phyloP scores from a whole-genome alignment of 1,140 invertebrate genomes.

The Drosophila ficusphila region DNA sequence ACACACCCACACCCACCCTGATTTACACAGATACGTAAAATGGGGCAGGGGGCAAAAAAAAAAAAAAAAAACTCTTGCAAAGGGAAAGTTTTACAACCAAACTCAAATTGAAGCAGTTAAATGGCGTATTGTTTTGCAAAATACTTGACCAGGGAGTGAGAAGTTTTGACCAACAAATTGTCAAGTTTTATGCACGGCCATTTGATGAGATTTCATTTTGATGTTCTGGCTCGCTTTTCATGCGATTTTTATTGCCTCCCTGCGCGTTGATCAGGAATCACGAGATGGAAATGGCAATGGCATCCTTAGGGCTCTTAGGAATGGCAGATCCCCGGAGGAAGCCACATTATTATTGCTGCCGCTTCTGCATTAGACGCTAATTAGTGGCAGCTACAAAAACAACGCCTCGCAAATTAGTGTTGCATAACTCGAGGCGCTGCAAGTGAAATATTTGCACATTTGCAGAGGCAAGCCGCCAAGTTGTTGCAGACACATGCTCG shows the following conservation, averaged over 20 bases:
- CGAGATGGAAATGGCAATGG: background rate
- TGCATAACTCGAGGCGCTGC: slow-evolving; percentile 31
- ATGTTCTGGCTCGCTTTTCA: slow-evolving; percentile 31
- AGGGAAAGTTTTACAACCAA: slow-evolving; percentile 58
- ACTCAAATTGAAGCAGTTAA: slow-evolving; percentile 75
- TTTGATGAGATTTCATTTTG: slow-evolving; percentile 54
- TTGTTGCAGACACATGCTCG: slow-evolving; percentile 7
- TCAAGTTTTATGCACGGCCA: slow-evolving; percentile 54
- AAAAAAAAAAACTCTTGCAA: background rate
- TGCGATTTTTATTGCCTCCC: slow-evolving; percentile 42
- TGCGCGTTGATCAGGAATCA: slow-evolving; percentile 26
- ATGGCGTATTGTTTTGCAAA: slow-evolving; percentile 74
- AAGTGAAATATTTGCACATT: slow-evolving; percentile 63
- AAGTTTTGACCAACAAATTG: slow-evolving; percentile 63
- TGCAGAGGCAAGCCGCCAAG: slow-evolving; percentile 31
- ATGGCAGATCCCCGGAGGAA: background rate
- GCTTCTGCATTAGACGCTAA: slow-evolving; percentile 41
- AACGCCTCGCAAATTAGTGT: slow-evolving; percentile 34
- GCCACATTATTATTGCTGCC: slow-evolving; percentile 26
- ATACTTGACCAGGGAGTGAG: slow-evolving; percentile 58
- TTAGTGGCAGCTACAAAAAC: slow-evolving; percentile 36
- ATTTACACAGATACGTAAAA: slow-evolving; percentile 26
- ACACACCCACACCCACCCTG: background rate
- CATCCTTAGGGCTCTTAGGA: background rate
- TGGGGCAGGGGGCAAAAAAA: background rate